Conservation (phyloP, 2,888 invertebrate species). For the Serripes groenlandicus region DNA sequence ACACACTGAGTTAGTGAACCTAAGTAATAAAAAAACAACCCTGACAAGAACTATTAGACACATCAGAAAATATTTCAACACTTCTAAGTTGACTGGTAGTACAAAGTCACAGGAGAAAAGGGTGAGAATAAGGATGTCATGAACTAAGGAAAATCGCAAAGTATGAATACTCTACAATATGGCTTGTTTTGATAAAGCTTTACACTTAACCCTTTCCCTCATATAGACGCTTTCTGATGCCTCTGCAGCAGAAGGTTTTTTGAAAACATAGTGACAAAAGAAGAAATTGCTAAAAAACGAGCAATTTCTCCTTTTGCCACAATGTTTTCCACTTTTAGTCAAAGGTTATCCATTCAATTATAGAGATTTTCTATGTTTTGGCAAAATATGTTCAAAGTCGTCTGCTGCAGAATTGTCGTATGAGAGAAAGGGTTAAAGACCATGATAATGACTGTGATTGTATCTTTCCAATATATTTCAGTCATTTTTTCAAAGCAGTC, state of each 20-base stretch:
- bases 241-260: not conserved
- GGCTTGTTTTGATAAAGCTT: too few relatives aligned
- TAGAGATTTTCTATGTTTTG: not conserved
- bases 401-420: not conserved
- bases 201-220: not conserved
- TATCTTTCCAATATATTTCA: constrained; percentile 63
- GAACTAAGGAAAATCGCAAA: too few relatives aligned
- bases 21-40: too few relatives aligned
- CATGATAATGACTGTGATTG: not conserved
- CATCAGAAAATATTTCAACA: too few relatives aligned
- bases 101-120: too few relatives aligned
- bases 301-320: not conserved
- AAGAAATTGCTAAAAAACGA: not conserved
- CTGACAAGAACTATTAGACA: too few relatives aligned
- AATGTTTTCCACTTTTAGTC: not conserved
- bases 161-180: too few relatives aligned
- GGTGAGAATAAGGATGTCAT: too few relatives aligned
- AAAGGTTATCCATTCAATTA: not conserved
- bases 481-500: constrained; percentile 85
- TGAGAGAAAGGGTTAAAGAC: not conserved
- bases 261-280: not conserved
- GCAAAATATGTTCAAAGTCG: not conserved
- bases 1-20: too few relatives aligned
- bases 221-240: not conserved
- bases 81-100: too few relatives aligned